A percentile compares a stretch with the other conserved stretches of the same genome.
Conservation (phyloP, 2,113 vertebrate genomes). For the Pachypanchax playfairii region DNA sequence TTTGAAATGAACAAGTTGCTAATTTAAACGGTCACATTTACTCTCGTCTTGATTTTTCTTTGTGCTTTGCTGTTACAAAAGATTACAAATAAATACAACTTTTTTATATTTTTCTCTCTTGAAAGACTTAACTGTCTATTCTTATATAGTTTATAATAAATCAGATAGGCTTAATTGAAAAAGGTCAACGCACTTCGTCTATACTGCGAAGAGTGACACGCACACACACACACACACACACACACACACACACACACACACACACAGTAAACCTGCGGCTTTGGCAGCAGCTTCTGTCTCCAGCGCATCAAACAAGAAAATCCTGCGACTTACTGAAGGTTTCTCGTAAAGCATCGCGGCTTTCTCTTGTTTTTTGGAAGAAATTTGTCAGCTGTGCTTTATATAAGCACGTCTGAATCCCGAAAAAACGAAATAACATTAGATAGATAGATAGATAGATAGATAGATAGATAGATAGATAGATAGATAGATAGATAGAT, state of each 20-base stretch:
- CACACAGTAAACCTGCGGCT: slow-evolving; percentile 44
- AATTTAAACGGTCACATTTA: too few species aligned
- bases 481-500: slow-evolving; percentile 17
- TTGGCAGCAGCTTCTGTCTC: slow-evolving; percentile 50
- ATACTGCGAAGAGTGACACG: background rate
- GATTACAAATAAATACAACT: too few species aligned
- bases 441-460: slow-evolving; percentile 38
- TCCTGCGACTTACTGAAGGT: slow-evolving; percentile 44
- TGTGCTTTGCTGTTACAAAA: too few species aligned
- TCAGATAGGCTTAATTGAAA: too few species aligned
- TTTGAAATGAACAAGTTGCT: too few species aligned
- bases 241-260: slow-evolving; percentile 18
- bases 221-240: background rate
- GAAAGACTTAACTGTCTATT: too few species aligned
- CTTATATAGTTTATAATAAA: too few species aligned
- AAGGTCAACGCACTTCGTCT: too few species aligned
- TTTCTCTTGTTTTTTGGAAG: slow-evolving; percentile 18
- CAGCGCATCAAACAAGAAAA: slow-evolving; percentile 45
- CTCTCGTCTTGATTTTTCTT: too few species aligned
- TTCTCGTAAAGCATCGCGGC: too few species aligned
- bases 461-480: slow-evolving; percentile 10
- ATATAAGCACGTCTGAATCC: slow-evolving; percentile 23
- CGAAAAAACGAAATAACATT: too few species aligned
- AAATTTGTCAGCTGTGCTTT: slow-evolving; percentile 27
- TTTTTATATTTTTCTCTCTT: too few species aligned